Conservation (phyloP, 2,113 vertebrate genomes). For the Synchiropus splendidus region DNA sequence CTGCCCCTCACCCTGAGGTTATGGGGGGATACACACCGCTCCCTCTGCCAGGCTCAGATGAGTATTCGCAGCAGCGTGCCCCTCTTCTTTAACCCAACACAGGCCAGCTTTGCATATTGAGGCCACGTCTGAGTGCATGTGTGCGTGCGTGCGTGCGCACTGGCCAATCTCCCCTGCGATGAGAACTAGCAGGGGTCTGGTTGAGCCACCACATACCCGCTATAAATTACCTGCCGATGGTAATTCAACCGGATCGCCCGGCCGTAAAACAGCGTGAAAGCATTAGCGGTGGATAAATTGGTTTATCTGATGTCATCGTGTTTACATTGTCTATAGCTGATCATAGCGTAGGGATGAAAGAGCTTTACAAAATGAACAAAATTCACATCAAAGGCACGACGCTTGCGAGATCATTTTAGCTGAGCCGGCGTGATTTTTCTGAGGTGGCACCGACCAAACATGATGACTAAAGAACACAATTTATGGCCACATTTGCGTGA, state of each 20-base stretch:
- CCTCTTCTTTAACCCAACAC: slow-evolving; percentile 53
- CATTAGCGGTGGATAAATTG: slow-evolving; percentile 21
- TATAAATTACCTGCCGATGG: slow-evolving; percentile 42
- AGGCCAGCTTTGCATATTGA: slow-evolving; percentile 63
- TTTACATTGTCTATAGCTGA: slow-evolving; percentile 1
- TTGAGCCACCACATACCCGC: slow-evolving; percentile 49
- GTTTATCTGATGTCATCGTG: too few species aligned
- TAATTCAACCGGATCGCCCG: slow-evolving; percentile 36
- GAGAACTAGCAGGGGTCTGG: slow-evolving; percentile 42
- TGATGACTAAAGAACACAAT: too few species aligned
- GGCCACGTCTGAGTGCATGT: slow-evolving; percentile 28
- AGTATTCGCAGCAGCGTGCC: slow-evolving; percentile 63
- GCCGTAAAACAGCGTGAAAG: slow-evolving; percentile 26
- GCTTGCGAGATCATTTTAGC: too few species aligned
- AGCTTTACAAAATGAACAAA: too few species aligned
- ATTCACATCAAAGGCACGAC: too few species aligned
- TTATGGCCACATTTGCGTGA: too few species aligned
- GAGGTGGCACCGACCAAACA: too few species aligned
- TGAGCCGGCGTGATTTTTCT: too few species aligned
- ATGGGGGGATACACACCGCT: slow-evolving; percentile 53
- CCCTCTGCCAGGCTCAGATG: slow-evolving; percentile 58
- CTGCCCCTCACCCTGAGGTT: slow-evolving; percentile 55
- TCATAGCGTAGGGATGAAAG: too few species aligned
- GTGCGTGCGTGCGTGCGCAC: slow-evolving; percentile 16
- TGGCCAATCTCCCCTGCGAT: slow-evolving; percentile 21